Evolutionary conservation across 2,797 vertebrate species (phyloP).

Genomic region (Pseudopleuronectes americanus): DNA sequence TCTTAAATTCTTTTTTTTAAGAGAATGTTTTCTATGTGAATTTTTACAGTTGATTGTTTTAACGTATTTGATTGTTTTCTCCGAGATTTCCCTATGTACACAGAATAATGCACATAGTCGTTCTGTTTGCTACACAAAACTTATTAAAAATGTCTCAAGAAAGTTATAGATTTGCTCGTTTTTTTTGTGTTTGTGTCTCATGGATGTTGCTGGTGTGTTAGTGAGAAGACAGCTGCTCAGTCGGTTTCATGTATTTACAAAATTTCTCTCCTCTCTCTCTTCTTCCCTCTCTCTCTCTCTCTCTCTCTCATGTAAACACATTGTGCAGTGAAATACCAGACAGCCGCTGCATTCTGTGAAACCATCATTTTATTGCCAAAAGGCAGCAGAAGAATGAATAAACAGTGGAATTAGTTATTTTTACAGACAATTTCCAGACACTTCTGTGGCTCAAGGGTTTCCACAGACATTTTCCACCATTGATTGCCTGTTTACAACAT

Average conservation of each 20-base stretch:
- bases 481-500: constrained; percentile 23
- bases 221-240: neutral
- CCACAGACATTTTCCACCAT: constrained; percentile 52
- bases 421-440: constrained; percentile 48
- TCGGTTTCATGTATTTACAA: constrained; percentile 11
- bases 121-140: constrained; percentile 68
- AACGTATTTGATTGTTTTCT: constrained; percentile 64
- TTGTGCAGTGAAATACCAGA: constrained; percentile 41
- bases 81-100: constrained; percentile 49
- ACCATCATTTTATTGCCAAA: constrained; percentile 38
- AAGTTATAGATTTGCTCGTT: constrained; percentile 28
- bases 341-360: constrained; percentile 24
- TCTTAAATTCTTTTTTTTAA: constrained; percentile 48
- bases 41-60: constrained; percentile 76
- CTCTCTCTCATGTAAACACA: constrained; percentile 47
- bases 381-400: constrained; percentile 58
- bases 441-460: constrained; percentile 43
- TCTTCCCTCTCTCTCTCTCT: neutral
- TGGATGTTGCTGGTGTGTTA: neutral
- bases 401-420: constrained; percentile 54
- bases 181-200: constrained; percentile 6
- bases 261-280: constrained; percentile 1
- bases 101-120: constrained; percentile 62
- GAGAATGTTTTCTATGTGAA: constrained; percentile 68
- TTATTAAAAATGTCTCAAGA: constrained; percentile 73